phyloP scores from a whole-genome alignment of 2,888 invertebrate genomes.

The Pyrrhia umbra region DNA sequence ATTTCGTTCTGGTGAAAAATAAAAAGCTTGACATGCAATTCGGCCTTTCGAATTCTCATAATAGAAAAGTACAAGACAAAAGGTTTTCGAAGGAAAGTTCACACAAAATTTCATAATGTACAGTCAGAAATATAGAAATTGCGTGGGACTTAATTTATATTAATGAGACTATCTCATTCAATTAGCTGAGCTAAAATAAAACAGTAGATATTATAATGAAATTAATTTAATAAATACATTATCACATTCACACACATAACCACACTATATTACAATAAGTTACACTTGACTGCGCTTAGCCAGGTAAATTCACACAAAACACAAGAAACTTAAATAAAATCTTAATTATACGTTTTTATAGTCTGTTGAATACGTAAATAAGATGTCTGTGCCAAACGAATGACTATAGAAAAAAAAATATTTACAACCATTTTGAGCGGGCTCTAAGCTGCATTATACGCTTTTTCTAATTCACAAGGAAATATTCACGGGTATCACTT shows the following conservation, averaged over 20 bases:
- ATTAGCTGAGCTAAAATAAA: slow-evolving; percentile 32
- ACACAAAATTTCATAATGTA: slow-evolving; percentile 14
- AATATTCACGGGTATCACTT: slow-evolving; percentile 72
- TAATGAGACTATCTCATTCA: slow-evolving; percentile 1
- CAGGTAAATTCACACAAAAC: slow-evolving; percentile 66
- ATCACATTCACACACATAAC: slow-evolving; percentile 83
- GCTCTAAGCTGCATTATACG: slow-evolving; percentile 26
- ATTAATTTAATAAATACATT: slow-evolving; percentile 85
- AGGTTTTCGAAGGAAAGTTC: slow-evolving; percentile 24
- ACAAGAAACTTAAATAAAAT: slow-evolving; percentile 56
- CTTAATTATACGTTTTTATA: slow-evolving; percentile 52
- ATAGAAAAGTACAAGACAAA: slow-evolving; percentile 33
- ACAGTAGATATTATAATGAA: slow-evolving; percentile 58
- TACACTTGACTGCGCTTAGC: slow-evolving; percentile 73
- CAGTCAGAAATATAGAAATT: slow-evolving; percentile 4
- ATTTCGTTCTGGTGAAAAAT: background rate
- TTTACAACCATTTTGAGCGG: slow-evolving; percentile 60
- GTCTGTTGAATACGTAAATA: slow-evolving; percentile 47
- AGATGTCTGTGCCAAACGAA: slow-evolving; percentile 49
- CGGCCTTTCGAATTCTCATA: slow-evolving; percentile 14
- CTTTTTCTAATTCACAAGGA: slow-evolving; percentile 62
- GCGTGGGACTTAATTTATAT: slow-evolving; percentile 20
- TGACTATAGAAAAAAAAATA: slow-evolving; percentile 48
- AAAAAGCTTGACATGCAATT: slow-evolving; percentile 7
- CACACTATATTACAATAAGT: slow-evolving; percentile 86